phyloP scores from a whole-genome alignment of 1,140 invertebrate genomes.

The Helicoverpa armigera region DNA sequence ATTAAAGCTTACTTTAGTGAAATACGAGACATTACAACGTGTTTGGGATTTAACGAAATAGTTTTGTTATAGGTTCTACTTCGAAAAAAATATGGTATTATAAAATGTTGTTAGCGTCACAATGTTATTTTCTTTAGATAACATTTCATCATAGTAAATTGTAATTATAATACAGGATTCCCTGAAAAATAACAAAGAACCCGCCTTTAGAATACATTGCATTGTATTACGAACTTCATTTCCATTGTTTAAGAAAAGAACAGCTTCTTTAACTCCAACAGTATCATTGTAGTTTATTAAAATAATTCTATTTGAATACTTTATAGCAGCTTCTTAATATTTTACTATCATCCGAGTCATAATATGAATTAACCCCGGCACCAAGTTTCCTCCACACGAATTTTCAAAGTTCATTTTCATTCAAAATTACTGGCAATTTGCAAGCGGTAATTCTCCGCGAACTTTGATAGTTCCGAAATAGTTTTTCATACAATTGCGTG shows the following conservation, averaged over 20 bases:
- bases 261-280: background rate
- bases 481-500: conserved; percentile 58
- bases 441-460: conserved; percentile 53
- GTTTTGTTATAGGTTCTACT: conserved; percentile 3
- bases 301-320: background rate
- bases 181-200: too few relatives aligned
- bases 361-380: conserved; percentile 54
- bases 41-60: conserved; percentile 10
- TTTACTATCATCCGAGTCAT: conserved; percentile 49
- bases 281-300: background rate
- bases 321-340: conserved; percentile 8
- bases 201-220: too few relatives aligned
- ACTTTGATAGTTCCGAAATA: conserved; percentile 61
- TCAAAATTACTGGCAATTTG: conserved; percentile 60
- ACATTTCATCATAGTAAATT: too few relatives aligned
- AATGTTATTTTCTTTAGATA: too few relatives aligned
- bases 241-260: background rate
- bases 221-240: too few relatives aligned
- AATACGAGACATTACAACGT: background rate
- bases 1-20: background rate
- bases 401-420: conserved; percentile 59
- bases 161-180: too few relatives aligned
- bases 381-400: conserved; percentile 56
- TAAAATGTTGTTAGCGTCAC: too few relatives aligned
- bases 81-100: background rate